Evolutionary conservation across 2,888 invertebrate species (phyloP).

Genomic region (Acrocera orbiculus): DNA sequence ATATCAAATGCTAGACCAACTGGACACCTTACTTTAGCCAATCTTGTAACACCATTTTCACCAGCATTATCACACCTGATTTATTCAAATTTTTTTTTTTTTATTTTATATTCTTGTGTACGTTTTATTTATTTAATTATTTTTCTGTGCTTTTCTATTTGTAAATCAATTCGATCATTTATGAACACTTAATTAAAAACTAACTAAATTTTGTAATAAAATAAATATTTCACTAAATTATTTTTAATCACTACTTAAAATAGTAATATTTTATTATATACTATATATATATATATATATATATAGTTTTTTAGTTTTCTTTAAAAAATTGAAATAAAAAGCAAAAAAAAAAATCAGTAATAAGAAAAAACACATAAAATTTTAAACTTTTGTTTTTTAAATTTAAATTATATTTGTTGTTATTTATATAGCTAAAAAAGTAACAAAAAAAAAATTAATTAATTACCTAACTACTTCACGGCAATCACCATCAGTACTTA

Average conservation of each 20-base stretch:
- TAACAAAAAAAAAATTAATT: background rate
- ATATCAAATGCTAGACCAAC: conserved; percentile 85
- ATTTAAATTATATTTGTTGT: conserved; percentile 2
- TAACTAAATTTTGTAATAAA: background rate
- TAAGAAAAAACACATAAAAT: background rate
- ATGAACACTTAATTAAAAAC: too few species aligned
- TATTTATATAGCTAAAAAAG: background rate
- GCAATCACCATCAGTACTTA: conserved; percentile 70
- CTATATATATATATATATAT: background rate
- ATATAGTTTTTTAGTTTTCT: background rate
- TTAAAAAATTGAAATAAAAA: background rate
- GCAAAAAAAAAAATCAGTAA: background rate
- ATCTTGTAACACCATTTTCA: conserved; percentile 69
- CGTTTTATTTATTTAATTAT: too few species aligned
- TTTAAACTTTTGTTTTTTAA: too few species aligned
- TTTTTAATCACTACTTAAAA: background rate
- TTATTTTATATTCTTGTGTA: background rate
- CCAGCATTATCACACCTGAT: conserved; percentile 80
- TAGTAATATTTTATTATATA: background rate
- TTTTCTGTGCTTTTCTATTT: too few species aligned
- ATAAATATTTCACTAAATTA: background rate
- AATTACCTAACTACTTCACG: conserved; percentile 81
- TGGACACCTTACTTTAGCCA: conserved; percentile 80
- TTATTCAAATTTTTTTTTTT: conserved; percentile 7
- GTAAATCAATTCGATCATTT: too few species aligned